These are phyloP conservation scores for Pharmacophagus antenor DNA, from an alignment of 2,888 invertebrate species.

Conservation along the genomic window DNA sequence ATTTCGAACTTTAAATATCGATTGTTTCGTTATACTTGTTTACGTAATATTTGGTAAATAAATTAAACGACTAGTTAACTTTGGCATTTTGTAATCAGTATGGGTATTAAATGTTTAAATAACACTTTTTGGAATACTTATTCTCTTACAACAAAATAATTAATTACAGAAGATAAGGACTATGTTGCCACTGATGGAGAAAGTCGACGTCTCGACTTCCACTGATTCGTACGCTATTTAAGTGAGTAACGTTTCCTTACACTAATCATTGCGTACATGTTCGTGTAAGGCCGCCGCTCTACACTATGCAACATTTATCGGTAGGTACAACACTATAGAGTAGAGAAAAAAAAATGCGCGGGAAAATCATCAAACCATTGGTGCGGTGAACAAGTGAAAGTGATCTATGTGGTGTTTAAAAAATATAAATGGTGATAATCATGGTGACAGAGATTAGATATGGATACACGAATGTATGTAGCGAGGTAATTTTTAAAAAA, in stretches of 20 bases:
- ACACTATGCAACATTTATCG: constrained; percentile 75
- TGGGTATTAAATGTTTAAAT: too few relatives aligned
- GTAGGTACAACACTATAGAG: constrained; percentile 58
- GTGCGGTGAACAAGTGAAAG: constrained; percentile 37
- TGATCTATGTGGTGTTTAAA: constrained; percentile 33
- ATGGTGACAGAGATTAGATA: constrained; percentile 9
- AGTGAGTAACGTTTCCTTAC: constrained; percentile 64
- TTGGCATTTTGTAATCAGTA: too few relatives aligned
- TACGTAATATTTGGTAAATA: too few relatives aligned
- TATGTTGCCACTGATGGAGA: constrained; percentile 10
- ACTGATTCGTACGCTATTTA: constrained; percentile 71
- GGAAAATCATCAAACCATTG: constrained; percentile 30
- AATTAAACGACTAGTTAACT: too few relatives aligned
- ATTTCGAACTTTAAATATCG: too few relatives aligned
- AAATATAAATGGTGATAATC: constrained; percentile 21
- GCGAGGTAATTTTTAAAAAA: neutral
- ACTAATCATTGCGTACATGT: constrained; percentile 64
- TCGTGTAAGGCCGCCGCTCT: constrained; percentile 60
- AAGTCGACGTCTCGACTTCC: constrained; percentile 53
- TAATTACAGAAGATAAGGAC: neutral
- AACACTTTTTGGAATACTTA: neutral
- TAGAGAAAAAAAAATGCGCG: constrained; percentile 42
- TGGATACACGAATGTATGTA: neutral
- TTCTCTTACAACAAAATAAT: neutral
- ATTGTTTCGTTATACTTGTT: too few relatives aligned